Percentiles rank a stretch among this genome's conserved stretches.
These are phyloP conservation scores for Zygothrica quintamaculata DNA, from an alignment of 2,888 invertebrate genomes.

Conservation along the genomic window DNA sequence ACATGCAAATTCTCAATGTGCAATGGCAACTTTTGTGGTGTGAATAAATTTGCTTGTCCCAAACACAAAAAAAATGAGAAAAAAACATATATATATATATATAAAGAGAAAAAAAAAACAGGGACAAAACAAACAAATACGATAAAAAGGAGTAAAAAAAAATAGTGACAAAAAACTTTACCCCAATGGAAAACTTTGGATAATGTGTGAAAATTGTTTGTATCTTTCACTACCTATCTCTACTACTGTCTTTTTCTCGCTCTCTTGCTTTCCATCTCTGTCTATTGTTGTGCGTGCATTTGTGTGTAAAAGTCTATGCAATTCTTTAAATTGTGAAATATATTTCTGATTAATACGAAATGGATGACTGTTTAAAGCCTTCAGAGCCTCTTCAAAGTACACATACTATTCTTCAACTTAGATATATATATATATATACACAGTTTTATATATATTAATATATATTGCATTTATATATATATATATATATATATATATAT, in stretches of 20 bases:
- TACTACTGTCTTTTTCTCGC: no score
- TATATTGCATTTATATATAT: no score
- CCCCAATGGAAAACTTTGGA: slow-evolving; percentile 34
- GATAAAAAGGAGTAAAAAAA: slow-evolving; percentile 30
- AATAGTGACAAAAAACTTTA: slow-evolving; percentile 27
- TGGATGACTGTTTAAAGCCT: slow-evolving; percentile 16
- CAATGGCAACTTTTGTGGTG: slow-evolving; percentile 60
- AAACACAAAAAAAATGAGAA: slow-evolving; percentile 12
- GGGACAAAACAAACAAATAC: not conserved
- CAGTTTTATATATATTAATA: no score
- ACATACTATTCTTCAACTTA: slow-evolving; percentile 29
- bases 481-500: no score
- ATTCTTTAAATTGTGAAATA: slow-evolving; percentile 39
- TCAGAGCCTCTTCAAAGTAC: slow-evolving; percentile 16
- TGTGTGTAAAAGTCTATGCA: slow-evolving; percentile 7
- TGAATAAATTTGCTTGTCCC: slow-evolving; percentile 42
- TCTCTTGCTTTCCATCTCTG: no score
- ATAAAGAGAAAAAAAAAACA: slow-evolving; percentile 1
- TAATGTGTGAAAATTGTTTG: slow-evolving; percentile 49
- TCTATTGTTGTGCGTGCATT: not conserved
- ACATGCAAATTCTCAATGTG: slow-evolving; percentile 67
- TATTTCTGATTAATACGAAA: slow-evolving; percentile 51
- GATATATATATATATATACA: no score
- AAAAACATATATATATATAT: no score
- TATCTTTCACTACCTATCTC: no score